Evolutionary conservation across 1,140 invertebrate genomes (phyloP).

Genomic region (Diachasmimorpha longicaudata): DNA sequence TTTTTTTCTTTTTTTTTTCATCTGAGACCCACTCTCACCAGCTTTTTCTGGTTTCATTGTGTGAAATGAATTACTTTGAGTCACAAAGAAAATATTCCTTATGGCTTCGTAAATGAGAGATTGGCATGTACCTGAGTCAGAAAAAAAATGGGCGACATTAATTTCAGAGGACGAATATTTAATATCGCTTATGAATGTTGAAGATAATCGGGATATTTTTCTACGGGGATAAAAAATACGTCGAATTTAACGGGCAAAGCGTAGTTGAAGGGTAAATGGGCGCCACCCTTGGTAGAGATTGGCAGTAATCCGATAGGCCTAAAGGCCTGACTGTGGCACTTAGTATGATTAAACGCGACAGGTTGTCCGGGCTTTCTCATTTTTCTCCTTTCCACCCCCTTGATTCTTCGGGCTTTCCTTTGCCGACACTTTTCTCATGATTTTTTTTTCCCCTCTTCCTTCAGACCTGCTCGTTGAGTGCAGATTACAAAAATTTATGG

Average conservation of each 20-base stretch:
- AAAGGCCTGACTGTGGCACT: constrained; percentile 34
- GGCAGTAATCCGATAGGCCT: constrained; percentile 38
- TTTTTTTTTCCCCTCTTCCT: background rate
- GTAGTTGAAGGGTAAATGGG: constrained; percentile 17
- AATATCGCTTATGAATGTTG: background rate
- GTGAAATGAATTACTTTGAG: background rate
- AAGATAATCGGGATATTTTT: background rate
- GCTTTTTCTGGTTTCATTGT: background rate
- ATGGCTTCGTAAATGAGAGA: background rate
- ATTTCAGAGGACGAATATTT: background rate
- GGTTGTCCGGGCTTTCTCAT: constrained; percentile 20
- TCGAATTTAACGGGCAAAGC: constrained; percentile 6
- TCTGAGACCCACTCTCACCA: background rate
- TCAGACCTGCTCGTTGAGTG: background rate
- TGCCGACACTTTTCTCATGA: constrained; percentile 7
- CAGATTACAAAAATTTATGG: background rate
- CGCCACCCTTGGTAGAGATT: constrained; percentile 8
- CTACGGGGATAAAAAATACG: constrained; percentile 2
- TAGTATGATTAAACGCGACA: constrained; percentile 42
- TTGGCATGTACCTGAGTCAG: constrained; percentile 29
- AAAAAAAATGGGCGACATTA: background rate
- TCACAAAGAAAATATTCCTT: background rate
- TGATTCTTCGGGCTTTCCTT: background rate
- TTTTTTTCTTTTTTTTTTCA: background rate
- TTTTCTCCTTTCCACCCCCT: background rate